phyloP scores from a whole-genome alignment of 35 echinoderm and acorn worm species.

The Acanthaster planci region DNA sequence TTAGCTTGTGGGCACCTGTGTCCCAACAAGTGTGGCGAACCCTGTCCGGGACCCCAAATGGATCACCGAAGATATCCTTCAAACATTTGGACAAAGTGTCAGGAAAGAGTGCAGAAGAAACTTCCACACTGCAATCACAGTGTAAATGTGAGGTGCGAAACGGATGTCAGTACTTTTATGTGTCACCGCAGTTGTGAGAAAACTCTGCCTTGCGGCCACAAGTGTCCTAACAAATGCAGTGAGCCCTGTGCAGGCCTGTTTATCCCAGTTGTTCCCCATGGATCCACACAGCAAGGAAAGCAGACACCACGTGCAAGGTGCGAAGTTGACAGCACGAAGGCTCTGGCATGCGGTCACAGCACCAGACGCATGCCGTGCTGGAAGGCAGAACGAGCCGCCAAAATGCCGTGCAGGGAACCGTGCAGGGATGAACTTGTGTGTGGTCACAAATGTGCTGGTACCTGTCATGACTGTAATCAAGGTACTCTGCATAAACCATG shows the following conservation, averaged over 20 bases:
- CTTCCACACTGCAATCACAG: slow-evolving; percentile 14
- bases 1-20: neutral
- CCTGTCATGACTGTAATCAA: slow-evolving; percentile 41
- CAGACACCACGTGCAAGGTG: no score
- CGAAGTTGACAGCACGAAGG: no score
- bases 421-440: slow-evolving; percentile 45
- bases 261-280: no score
- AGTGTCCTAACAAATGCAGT: slow-evolving; percentile 32
- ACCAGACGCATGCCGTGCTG: no score
- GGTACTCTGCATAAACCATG: slow-evolving; percentile 58
- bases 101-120: slow-evolving; percentile 30
- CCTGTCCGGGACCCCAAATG: neutral
- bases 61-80: neutral
- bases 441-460: slow-evolving; percentile 65
- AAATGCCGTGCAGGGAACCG: neutral
- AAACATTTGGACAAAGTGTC: neutral
- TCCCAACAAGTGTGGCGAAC: slow-evolving; percentile 23
- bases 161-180: slow-evolving; percentile 23
- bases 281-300: no score
- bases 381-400: neutral
- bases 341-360: no score
- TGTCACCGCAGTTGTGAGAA: slow-evolving; percentile 28
- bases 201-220: slow-evolving; percentile 49
- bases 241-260: slow-evolving; percentile 9
- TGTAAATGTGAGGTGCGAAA: slow-evolving; percentile 14